Conservation (phyloP, 2,888 invertebrate species). For the Tinea pellionella region DNA sequence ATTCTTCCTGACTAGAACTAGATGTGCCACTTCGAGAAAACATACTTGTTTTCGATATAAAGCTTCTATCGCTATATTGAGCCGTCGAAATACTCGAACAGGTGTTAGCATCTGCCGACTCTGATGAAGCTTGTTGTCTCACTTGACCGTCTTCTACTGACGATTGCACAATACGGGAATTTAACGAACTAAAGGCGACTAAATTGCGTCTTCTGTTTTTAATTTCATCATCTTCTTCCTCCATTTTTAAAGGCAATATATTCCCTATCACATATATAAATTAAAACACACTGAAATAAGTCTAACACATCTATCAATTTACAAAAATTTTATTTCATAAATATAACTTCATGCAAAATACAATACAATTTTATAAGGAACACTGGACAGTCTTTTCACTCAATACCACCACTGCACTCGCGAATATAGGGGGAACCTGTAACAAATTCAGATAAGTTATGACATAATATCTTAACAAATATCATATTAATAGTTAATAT, state of each 20-base stretch:
- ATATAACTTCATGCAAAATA: constrained; percentile 37
- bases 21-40: constrained; percentile 71
- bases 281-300: constrained; percentile 10
- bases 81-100: constrained; percentile 52
- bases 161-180: constrained; percentile 46
- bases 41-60: constrained; percentile 64
- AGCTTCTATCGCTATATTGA: constrained; percentile 58
- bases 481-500: background rate
- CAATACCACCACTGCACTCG: constrained; percentile 53
- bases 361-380: constrained; percentile 36
- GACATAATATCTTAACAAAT: background rate
- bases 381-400: constrained; percentile 68
- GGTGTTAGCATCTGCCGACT: constrained; percentile 68
- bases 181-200: constrained; percentile 46
- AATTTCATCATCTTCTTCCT: constrained; percentile 58
- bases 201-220: constrained; percentile 40
- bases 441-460: constrained; percentile 36
- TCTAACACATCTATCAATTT: constrained; percentile 15
- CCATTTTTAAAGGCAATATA: constrained; percentile 29
- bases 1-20: constrained; percentile 78
- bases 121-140: constrained; percentile 64
- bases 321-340: constrained; percentile 24
- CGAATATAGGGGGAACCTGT: constrained; percentile 48
- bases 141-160: constrained; percentile 48
- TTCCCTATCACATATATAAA: constrained; percentile 9